Percentiles rank a stretch among this genome's conserved stretches.
Evolutionary conservation across 2,888 invertebrate species (phyloP).

Genomic region (Pycnomerus fuliginosus): DNA sequence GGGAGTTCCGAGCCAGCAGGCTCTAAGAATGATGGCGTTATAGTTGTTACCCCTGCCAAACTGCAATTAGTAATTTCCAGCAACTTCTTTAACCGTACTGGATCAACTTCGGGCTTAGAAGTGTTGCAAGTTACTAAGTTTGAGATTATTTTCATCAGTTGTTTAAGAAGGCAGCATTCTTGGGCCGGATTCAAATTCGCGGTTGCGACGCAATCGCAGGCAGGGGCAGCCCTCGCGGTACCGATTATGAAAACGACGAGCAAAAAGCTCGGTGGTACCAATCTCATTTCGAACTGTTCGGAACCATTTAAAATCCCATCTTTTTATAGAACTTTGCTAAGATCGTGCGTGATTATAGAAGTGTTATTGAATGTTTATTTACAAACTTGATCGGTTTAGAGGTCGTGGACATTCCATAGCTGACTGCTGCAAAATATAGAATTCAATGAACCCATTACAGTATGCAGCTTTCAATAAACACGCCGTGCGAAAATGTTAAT

Average conservation of each 20-base stretch:
- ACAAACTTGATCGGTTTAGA: slow-evolving; percentile 14
- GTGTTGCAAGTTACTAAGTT: slow-evolving; percentile 27
- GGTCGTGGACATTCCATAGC: slow-evolving; percentile 15
- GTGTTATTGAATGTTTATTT: slow-evolving; percentile 16
- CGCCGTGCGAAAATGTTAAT: too few relatives aligned
- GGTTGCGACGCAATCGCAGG: slow-evolving; percentile 30
- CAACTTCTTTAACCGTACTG: slow-evolving; percentile 3
- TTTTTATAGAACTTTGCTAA: slow-evolving; percentile 17
- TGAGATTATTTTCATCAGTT: slow-evolving; percentile 37
- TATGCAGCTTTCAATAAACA: neutral
- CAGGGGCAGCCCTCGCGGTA: slow-evolving; percentile 20
- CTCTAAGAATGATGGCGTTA: too few relatives aligned
- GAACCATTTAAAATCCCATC: neutral
- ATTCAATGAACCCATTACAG: slow-evolving; percentile 8
- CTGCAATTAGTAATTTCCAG: slow-evolving; percentile 8
- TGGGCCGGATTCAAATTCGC: slow-evolving; percentile 31
- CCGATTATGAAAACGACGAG: slow-evolving; percentile 13
- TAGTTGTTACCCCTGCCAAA: too few relatives aligned
- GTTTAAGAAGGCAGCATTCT: slow-evolving; percentile 38
- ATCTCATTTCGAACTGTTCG: slow-evolving; percentile 10
- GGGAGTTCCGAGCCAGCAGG: too few relatives aligned
- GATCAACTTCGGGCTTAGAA: neutral
- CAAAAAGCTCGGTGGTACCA: slow-evolving; percentile 3
- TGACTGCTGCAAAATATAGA: slow-evolving; percentile 11
- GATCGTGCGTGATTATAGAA: slow-evolving; percentile 15